Base-by-base conservation (phyloP, 2,113 vertebrate genomes). In the Lycaon pictus region DNA sequence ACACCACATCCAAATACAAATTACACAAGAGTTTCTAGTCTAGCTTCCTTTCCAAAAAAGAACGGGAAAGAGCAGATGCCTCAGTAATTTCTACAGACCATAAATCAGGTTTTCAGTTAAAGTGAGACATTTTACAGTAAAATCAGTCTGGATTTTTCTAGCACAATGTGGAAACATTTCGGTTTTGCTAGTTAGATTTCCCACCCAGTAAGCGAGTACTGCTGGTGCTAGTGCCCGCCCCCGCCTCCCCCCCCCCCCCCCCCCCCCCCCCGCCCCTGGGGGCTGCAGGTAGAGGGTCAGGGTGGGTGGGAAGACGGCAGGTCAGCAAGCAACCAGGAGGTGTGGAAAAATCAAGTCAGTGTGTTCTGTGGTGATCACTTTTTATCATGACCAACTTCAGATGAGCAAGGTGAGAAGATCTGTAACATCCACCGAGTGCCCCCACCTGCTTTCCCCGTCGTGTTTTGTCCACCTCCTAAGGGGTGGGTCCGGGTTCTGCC, bases 1-100 rank as follows among this genome's bases (percentile, higher is more conserved):
- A 95, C 29, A 93, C 58, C 77, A 92, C 77, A 95, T 97, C 88
- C 93, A 96, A 77, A 94, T 86, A 93, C 85, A 98, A 71, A 93
- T 94, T 95, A 77, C 58, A 76, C 32, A 92, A 89, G 93, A 96
- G 69, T 96, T 96, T 90, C 92, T 94, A 80, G 62, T 95, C 83
- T 53, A 90, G 69, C 72, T 98, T 96, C 19, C 62, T 90, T 95
- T 93, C 27, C 48, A 89, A 74, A 92, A 96, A 56, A 71, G 74
- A 96, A 92, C 79, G 27, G 86, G 43, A 92, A 43, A 96, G 89
- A 95, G 80, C 93, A 97, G 67, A 94, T 97, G 88, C 91, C 29
- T 80, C 94, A 56, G 74, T 96, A 96, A 92, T 96, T 93, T 92
- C 62, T 87, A 5, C n/a, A 74, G 88, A 90, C 84, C 69, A 58